Evolutionary conservation across 64 coral and sea anemone genomes (phyloP), one percentile per base, ranked within the genome.

Genomic region (Stichodactyla helianthus): DNA sequence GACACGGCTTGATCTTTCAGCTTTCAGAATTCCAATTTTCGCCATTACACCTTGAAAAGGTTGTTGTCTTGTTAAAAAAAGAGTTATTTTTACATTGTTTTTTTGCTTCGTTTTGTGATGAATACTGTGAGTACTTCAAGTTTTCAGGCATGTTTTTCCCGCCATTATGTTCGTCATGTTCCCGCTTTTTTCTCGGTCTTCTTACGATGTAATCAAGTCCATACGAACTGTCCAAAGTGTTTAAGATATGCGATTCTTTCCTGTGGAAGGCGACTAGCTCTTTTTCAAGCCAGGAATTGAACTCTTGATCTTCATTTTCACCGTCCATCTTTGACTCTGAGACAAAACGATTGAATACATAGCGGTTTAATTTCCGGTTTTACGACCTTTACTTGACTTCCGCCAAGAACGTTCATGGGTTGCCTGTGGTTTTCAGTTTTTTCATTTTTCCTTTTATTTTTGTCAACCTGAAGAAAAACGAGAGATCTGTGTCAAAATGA

Each of bases 221-320:
- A 28, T 79, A 90, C 14, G 89, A 85, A 15, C 26, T n/a, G 71
- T 91, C 90, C 31, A 91, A 50, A 19, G 78, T 57, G 63, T 91
- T 91, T 12, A 91, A 76, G 56, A 91, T 86, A 82, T 70, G 61
- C 35, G 70, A 87, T 83, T 91, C 90, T 71, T 87, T 86, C 79
- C 80, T 53, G 77, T 91, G 84, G 10, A 59, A 86, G 51, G 90
- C 77, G 59, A 82, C 62, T 14, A 91, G 28, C 10, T 78, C 54
- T 82, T 91, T 86, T 87, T 91, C 74, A 71, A 91, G 86, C 90
- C 71, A 91, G 55, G 58, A 79, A 53, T 58, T 56, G 56, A 91
- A 86, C 7, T 82, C 79, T 50, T 87, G 50, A 22, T 86, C 65
- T 60, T 53, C 65, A 19, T 20, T 50, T 56, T 57, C 15, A 44